Conservation (phyloP, 2,797 vertebrate genomes). For the Poeciliopsis turneri region DNA sequence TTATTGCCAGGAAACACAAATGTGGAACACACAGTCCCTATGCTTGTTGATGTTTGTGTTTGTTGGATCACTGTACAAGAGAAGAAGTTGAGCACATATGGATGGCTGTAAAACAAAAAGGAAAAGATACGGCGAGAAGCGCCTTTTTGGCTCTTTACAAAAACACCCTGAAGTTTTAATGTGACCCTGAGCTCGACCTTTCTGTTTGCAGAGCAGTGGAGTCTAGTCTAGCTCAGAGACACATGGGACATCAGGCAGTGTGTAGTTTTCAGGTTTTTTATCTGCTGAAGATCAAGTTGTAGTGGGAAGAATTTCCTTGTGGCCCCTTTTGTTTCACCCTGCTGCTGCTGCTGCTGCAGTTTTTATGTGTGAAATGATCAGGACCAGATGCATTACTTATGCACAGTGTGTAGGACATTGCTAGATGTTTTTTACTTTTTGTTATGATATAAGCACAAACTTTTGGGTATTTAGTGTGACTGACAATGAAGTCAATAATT, state of each 20-base stretch:
- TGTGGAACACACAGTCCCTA: constrained; percentile 27
- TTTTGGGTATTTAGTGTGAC: background rate
- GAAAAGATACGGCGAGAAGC: constrained; percentile 8
- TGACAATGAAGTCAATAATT: background rate
- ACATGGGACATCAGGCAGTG: background rate
- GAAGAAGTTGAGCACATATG: constrained; percentile 12
- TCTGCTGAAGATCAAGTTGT: background rate
- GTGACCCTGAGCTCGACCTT: constrained; percentile 40
- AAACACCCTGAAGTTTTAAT: constrained; percentile 30
- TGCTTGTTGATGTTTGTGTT: constrained; percentile 41
- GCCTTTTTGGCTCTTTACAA: constrained; percentile 33
- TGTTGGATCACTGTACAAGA: constrained; percentile 37
- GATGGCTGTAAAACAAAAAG: constrained; percentile 3
- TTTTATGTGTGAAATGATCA: background rate
- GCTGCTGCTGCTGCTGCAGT: background rate
- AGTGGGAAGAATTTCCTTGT: background rate
- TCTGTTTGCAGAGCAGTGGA: constrained; percentile 25
- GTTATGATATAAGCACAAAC: background rate
- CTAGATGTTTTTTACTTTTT: background rate
- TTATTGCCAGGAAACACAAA: constrained; percentile 49
- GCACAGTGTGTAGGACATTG: background rate
- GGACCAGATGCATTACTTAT: background rate
- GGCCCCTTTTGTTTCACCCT: background rate
- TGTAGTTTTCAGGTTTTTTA: constrained; percentile 2
- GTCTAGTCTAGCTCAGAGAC: constrained; percentile 8